Conservation (phyloP, 2,888 invertebrate genomes). For the Deilephila porcellus region DNA sequence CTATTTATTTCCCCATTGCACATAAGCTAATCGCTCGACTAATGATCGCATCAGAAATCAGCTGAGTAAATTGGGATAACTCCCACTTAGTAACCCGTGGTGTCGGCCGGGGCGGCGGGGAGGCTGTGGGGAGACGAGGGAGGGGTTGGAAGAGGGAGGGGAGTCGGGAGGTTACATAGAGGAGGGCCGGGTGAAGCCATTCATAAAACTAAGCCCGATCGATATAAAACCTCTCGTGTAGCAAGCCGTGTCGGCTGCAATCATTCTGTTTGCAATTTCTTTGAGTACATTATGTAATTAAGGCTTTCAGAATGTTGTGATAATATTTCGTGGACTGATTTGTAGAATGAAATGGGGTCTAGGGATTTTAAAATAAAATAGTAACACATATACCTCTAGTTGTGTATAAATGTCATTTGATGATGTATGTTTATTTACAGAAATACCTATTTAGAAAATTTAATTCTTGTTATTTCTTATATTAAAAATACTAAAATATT, state of each 20-base stretch:
- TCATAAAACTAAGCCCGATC: constrained; percentile 80
- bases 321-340: too few species aligned
- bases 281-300: background rate
- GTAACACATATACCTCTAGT: too few species aligned
- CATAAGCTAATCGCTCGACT: constrained; percentile 56
- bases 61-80: constrained; percentile 59
- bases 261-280: constrained; percentile 37
- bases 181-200: constrained; percentile 64
- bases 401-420: too few species aligned
- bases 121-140: constrained; percentile 36
- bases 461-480: too few species aligned
- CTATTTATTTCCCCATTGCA: constrained; percentile 31
- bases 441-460: too few species aligned
- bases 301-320: background rate
- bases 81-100: constrained; percentile 42
- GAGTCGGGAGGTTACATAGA: constrained; percentile 43
- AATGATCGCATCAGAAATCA: constrained; percentile 64
- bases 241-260: constrained; percentile 46
- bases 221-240: constrained; percentile 68
- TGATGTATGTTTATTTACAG: too few species aligned
- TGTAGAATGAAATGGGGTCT: too few species aligned
- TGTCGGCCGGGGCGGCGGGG: constrained; percentile 41
- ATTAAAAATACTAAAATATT: too few species aligned
- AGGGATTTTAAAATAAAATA: too few species aligned
- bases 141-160: constrained; percentile 42